These are phyloP conservation scores for Dastarcus helophoroides DNA, from an alignment of 2,888 invertebrate genomes.

Conservation along the genomic window DNA sequence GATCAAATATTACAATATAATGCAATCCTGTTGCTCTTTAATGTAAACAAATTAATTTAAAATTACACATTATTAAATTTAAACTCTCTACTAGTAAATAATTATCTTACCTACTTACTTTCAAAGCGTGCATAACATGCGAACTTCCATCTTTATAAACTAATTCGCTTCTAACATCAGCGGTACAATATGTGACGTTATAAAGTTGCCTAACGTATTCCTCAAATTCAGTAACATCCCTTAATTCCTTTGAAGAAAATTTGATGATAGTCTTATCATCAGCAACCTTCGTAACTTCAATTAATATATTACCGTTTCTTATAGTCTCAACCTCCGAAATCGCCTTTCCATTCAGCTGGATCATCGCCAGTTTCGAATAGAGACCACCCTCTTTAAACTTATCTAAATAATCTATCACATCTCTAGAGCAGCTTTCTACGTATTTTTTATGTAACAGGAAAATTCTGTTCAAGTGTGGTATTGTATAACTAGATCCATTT, in stretches of 20 bases:
- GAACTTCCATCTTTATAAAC: constrained; percentile 11
- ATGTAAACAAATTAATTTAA: not conserved
- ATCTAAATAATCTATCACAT: constrained; percentile 15
- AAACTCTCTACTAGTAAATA: not conserved
- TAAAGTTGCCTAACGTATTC: constrained; percentile 8
- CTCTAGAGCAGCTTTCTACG: constrained; percentile 11
- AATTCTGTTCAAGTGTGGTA: constrained; percentile 18
- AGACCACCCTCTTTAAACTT: constrained; percentile 13
- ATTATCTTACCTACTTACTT: constrained; percentile 17
- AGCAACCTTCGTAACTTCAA: constrained; percentile 8
- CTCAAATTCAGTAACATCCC: constrained; percentile 12
- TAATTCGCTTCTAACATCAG: constrained; percentile 6
- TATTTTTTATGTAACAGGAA: constrained; percentile 15
- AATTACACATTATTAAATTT: not conserved
- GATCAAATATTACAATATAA: not conserved
- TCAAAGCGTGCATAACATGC: constrained; percentile 15
- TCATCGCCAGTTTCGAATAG: constrained; percentile 13
- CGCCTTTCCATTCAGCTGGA: constrained; percentile 17
- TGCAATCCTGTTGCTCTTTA: too few species aligned
- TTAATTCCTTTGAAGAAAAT: constrained; percentile 8
- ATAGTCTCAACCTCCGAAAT: constrained; percentile 12
- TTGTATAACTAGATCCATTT: constrained; percentile 12
- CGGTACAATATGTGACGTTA: constrained; percentile 1
- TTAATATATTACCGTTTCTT: constrained; percentile 6
- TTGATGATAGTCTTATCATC: constrained; percentile 4